Evolutionary conservation across 2,797 vertebrate genomes (phyloP).

Genomic region (Coregonus suidteri): DNA sequence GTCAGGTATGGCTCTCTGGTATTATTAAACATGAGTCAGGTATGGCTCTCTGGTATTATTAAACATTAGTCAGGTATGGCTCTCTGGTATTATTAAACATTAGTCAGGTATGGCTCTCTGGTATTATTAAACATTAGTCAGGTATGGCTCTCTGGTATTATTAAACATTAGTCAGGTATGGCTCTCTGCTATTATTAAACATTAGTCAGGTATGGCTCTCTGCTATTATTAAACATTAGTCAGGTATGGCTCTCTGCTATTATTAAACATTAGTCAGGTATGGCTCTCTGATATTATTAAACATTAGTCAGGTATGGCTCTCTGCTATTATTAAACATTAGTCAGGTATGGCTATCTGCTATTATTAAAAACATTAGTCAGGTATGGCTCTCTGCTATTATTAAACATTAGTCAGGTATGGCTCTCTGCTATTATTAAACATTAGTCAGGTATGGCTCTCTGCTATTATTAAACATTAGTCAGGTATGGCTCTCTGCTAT

Average conservation of each 20-base stretch:
- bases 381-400: not conserved
- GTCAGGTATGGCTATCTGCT: not conserved
- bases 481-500: too few species aligned
- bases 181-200: not conserved
- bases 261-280: not conserved
- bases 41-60: too few species aligned
- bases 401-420: not conserved
- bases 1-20: too few species aligned
- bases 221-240: not conserved
- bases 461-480: too few species aligned
- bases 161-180: not conserved
- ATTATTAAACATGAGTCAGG: too few species aligned
- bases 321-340: not conserved
- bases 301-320: not conserved
- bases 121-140: not conserved
- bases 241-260: not conserved
- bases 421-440: not conserved
- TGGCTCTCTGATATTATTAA: not conserved
- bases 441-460: too few species aligned
- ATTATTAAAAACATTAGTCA: not conserved
- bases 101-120: not conserved
- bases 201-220: not conserved
- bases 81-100: not conserved
- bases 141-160: not conserved
- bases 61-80: conserved; percentile 78